Evolutionary conservation across 2,113 vertebrate species (phyloP), one percentile per base, ranked within the genome.

Genomic region (Heterocephalus glaber): DNA sequence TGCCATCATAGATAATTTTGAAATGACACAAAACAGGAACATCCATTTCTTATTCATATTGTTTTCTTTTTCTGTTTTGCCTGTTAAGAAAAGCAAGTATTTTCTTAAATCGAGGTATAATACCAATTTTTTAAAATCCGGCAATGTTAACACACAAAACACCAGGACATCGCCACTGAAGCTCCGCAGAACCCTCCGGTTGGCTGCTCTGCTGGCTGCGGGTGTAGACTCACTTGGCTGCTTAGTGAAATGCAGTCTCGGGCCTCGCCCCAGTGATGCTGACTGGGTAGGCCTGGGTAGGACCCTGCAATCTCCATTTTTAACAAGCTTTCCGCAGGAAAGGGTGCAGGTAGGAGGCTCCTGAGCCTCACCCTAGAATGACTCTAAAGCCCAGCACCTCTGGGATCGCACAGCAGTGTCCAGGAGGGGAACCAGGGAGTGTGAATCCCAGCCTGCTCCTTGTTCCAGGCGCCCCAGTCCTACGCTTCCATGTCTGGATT

Each of bases 21-120:
- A 24, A 92, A 52, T 86, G 90, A 76, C 7, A 86, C 35, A 92
- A 96, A 86, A 84, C 7, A 76, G n/a, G 89, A 90, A 49, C 8
- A 63, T 60, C 5, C 9, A 83, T 74, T 94, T 83, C 47, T 60
- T 83, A 79, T 33, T 89, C 28, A 54, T 4, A 16, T 41, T 82
- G 28, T 70, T 92, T 60, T 17, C 14, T 68, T 35, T 89, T 72
- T 92, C 20, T 79, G 33, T 82, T 86, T 83, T 63, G 52, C 82
- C 41, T 47, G 6, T 66, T 65, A 95, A 95, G 47, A 56, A 41
- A 77, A 72, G 61, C 26, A 79, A 87, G 52, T 47, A 10, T 82
- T 88, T 60, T 10, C 35, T 74, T 49, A 28, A 95, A 60, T 8
- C 35, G 16, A 95, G 89, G 12, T 72, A 7, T 54, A 92, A 89